Percentiles rank a stretch among this genome's conserved stretches.
These are phyloP conservation scores for Apistogramma diplotaenia DNA, from an alignment of 2,113 vertebrate genomes.

Conservation along the genomic window DNA sequence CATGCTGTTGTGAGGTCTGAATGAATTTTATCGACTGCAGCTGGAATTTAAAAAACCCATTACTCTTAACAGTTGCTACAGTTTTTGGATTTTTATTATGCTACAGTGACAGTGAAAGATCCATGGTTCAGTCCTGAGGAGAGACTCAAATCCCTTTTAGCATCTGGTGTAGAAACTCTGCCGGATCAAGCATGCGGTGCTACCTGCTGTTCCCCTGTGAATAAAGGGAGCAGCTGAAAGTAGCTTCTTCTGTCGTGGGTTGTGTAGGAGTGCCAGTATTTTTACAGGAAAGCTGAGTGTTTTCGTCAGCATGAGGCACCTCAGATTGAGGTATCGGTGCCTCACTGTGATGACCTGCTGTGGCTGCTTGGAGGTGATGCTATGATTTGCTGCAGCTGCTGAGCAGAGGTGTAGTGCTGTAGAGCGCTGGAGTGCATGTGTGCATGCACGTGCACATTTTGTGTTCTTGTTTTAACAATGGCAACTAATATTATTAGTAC, in stretches of 20 bases:
- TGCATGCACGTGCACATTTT: not conserved
- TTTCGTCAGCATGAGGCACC: not conserved
- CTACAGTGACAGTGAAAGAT: not conserved
- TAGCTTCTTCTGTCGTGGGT: not conserved
- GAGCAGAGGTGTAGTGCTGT: accelerated
- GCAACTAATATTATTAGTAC: too few species aligned
- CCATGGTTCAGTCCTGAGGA: too few species aligned
- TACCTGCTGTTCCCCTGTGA: too few species aligned
- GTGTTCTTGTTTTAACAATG: too few species aligned
- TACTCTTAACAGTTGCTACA: not conserved
- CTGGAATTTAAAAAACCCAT: not conserved
- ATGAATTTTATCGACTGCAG: not conserved
- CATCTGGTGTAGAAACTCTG: too few species aligned
- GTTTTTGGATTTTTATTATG: not conserved
- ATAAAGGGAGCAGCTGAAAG: too few species aligned
- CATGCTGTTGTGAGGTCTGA: not conserved
- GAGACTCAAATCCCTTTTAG: too few species aligned
- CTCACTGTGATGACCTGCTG: not conserved
- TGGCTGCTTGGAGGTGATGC: not conserved
- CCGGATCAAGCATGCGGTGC: too few species aligned
- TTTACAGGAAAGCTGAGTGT: not conserved
- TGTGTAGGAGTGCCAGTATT: too few species aligned
- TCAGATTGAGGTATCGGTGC: not conserved
- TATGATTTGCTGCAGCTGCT: not conserved
- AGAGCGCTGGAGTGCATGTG: not conserved